phyloP scores from a whole-genome alignment of 2,113 vertebrate species.

The Toxostoma redivivum region DNA sequence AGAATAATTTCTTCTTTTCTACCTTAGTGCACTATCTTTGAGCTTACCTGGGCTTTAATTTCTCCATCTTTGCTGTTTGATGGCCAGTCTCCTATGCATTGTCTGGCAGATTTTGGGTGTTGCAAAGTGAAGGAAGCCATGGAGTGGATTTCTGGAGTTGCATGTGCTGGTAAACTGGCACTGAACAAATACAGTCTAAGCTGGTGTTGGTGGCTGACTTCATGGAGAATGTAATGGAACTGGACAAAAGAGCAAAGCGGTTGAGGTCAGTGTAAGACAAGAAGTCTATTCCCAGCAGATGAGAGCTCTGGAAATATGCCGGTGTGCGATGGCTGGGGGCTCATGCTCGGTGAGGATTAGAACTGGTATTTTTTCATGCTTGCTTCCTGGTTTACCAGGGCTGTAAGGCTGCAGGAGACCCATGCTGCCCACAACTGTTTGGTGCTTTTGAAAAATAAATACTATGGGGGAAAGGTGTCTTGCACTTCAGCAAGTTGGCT shows the following conservation, averaged over 20 bases:
- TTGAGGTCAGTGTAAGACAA: neutral
- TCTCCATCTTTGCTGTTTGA: neutral
- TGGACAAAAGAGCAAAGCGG: neutral
- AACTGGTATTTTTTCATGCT: neutral
- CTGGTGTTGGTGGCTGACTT: neutral
- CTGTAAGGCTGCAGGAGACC: neutral
- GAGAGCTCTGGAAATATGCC: neutral
- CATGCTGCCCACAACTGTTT: neutral
- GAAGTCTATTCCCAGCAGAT: neutral
- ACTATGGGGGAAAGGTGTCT: neutral
- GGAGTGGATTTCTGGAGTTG: neutral
- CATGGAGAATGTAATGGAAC: neutral
- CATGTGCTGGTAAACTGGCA: fast-evolving
- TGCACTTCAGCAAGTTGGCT: neutral
- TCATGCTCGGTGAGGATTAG: neutral
- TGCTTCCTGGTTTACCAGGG: neutral
- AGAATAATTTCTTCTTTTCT: neutral
- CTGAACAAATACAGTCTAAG: neutral
- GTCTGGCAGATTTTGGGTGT: neutral
- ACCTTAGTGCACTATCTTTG: neutral
- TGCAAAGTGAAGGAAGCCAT: neutral
- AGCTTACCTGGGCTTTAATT: neutral
- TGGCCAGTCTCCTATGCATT: neutral
- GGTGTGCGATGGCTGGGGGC: neutral
- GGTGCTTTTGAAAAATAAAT: neutral